These are phyloP conservation scores for Apis laboriosa DNA, from an alignment of 1,140 invertebrate genomes.

Conservation along the genomic window DNA sequence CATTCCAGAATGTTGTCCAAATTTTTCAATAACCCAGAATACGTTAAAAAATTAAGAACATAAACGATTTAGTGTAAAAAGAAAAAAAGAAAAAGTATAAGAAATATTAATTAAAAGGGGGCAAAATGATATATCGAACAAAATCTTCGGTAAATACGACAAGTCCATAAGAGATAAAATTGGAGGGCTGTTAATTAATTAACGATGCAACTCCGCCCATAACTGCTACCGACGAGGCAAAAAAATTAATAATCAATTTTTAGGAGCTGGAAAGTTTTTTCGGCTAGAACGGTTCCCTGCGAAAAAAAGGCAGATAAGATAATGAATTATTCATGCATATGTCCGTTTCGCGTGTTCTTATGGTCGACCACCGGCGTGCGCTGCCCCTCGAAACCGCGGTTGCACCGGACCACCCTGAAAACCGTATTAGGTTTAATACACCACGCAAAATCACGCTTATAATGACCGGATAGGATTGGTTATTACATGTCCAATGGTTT, in stretches of 20 bases:
- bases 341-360: conserved; percentile 5
- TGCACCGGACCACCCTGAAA: conserved; percentile 68
- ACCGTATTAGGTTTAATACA: conserved; percentile 69
- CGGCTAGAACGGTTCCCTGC: neutral
- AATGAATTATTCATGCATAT: conserved; percentile 28
- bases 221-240: neutral
- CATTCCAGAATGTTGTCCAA: too few species aligned
- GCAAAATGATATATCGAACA: too few species aligned
- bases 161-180: too few species aligned
- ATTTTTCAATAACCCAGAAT: too few species aligned
- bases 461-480: conserved; percentile 64
- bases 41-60: too few species aligned
- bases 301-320: conserved; percentile 3
- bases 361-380: conserved; percentile 21
- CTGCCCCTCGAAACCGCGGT: conserved; percentile 12
- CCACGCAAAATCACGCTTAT: conserved; percentile 51
- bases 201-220: neutral
- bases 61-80: too few species aligned
- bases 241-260: conserved; percentile 26
- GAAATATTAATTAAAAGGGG: too few species aligned
- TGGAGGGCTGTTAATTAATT: neutral
- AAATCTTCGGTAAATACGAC: too few species aligned
- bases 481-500: conserved; percentile 61
- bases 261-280: neutral
- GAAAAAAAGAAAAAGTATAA: too few species aligned